phyloP scores from a whole-genome alignment of 2,888 invertebrate genomes.

The Caprella mutica region DNA sequence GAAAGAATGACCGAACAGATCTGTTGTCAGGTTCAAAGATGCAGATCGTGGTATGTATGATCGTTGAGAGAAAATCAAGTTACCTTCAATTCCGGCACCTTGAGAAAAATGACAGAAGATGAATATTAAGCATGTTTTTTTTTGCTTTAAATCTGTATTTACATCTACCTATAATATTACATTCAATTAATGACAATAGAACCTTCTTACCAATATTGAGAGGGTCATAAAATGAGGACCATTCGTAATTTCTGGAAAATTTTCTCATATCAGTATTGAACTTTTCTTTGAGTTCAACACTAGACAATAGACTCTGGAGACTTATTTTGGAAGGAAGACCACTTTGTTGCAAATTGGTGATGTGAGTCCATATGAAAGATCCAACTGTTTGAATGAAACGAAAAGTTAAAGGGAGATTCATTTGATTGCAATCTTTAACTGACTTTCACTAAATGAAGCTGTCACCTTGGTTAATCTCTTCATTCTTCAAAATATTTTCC shows the following conservation, averaged over 20 bases:
- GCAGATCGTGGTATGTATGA: constrained; percentile 74
- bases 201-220: constrained; percentile 55
- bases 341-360: constrained; percentile 74
- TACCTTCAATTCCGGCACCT: constrained; percentile 63
- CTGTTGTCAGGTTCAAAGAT: constrained; percentile 67
- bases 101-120: too few species aligned
- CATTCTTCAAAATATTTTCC: constrained; percentile 57
- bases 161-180: too few species aligned
- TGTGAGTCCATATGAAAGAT: constrained; percentile 89
- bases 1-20: constrained; percentile 78
- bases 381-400: constrained; percentile 48
- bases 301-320: constrained; percentile 73
- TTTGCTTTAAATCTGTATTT: too few species aligned
- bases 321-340: constrained; percentile 52
- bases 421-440: not conserved
- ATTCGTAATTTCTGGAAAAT: constrained; percentile 82
- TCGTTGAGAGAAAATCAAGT: constrained; percentile 71
- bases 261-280: constrained; percentile 77
- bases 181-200: too few species aligned
- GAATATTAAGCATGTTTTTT: too few species aligned
- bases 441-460: not conserved
- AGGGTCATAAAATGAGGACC: constrained; percentile 74
- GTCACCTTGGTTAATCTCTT: constrained; percentile 63
- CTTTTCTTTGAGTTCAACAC: constrained; percentile 62
- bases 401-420: not conserved